Evolutionary conservation across 2,888 invertebrate genomes (phyloP), one percentile per base, ranked within the genome.

Genomic region (Drosophila koepferae): DNA sequence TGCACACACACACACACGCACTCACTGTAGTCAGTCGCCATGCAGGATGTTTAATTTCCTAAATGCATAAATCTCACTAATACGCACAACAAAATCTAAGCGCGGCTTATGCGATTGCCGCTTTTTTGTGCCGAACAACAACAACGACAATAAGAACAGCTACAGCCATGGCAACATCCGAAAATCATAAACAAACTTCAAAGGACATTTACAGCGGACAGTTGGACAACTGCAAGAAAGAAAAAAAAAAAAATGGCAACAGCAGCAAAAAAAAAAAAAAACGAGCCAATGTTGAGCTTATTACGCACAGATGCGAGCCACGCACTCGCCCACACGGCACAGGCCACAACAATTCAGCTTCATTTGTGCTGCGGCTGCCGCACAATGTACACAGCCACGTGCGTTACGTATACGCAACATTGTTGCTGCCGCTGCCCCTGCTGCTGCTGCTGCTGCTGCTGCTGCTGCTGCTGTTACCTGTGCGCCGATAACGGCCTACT

Each of bases 21-120:
- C n/a, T n/a, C n/a, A 38, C 44, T 41, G 34, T 48, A 65, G 28
- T 63, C 64, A 51, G 61, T 64, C 63, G 76, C 59, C 44, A 51
- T 55, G 71, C 89, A 90, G 91, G 91, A 92, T 91, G 89, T 92
- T 92, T 92, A 91, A 91, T 91, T 92, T 91, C 91, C 92, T 90
- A 89, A 91, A 92, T 80, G 79, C 92, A 91, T 91, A 91, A 91
- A 91, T 92, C 91, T 86, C 80, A 77, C 81, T 84, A 90, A 90
- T 88, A 86, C 87, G 86, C 82, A 72, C 75, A 77, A 80, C 78
- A 83, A 88, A 80, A 81, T 89, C 86, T 84, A 86, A 86, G 76
- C 75, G 79, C 81, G 77, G 75, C 72, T 82, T 81, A 79, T 82
- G 71, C 81, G 80, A 76, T 72, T 78, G 77, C 55, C 56, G 63